Conservation (phyloP, 2,797 vertebrate genomes). For the Myripristis jacobus region DNA sequence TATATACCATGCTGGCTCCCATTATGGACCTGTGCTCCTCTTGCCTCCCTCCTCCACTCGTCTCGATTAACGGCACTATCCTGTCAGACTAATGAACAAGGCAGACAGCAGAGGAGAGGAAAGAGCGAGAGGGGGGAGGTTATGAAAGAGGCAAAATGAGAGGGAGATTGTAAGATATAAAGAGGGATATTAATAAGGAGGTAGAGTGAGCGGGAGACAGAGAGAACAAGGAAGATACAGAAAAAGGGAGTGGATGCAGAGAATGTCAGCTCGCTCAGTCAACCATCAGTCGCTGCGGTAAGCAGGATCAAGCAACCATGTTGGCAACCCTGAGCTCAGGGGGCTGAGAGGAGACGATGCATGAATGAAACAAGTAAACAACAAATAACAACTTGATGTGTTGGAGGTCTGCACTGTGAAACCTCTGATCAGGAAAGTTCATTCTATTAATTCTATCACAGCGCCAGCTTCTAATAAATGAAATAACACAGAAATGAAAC, state of each 20-base stretch:
- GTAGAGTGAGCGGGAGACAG: conserved; percentile 30
- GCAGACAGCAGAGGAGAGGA: conserved; percentile 46
- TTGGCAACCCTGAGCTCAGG: conserved; percentile 18
- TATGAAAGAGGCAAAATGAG: conserved; percentile 48
- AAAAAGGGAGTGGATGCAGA: conserved; percentile 27
- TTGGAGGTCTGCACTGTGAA: too few species aligned
- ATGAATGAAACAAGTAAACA: not conserved
- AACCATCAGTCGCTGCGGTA: too few species aligned
- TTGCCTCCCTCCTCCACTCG: conserved; percentile 58
- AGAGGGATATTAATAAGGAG: conserved; percentile 61
- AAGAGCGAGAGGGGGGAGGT: conserved; percentile 30
- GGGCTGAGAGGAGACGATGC: not conserved
- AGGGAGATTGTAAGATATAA: conserved; percentile 54
- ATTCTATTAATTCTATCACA: not conserved
- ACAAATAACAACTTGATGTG: too few species aligned
- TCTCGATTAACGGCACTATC: conserved; percentile 69
- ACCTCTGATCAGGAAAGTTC: not conserved
- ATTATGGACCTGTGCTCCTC: conserved; percentile 65
- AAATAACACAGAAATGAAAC: not conserved
- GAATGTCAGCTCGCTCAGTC: conserved; percentile 35
- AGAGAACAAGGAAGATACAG: not conserved
- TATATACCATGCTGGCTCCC: conserved; percentile 72
- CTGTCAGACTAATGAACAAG: conserved; percentile 76
- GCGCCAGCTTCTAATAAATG: not conserved
- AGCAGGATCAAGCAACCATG: too few species aligned